These are phyloP conservation scores for Gisinianus flammeolus DNA, from an alignment of 2,888 invertebrate species.

Conservation along the genomic window DNA sequence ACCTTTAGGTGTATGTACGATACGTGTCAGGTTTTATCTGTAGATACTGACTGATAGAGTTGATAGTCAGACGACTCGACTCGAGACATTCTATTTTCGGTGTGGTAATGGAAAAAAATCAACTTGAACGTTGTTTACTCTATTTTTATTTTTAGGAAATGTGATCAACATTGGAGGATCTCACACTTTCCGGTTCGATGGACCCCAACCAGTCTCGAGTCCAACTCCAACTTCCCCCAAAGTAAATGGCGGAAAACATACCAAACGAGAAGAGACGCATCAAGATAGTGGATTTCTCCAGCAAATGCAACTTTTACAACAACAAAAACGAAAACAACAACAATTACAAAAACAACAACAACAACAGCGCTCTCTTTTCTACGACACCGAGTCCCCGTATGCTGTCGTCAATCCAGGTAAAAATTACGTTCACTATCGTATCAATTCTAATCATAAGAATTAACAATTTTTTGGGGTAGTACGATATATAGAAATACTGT, in stretches of 20 bases:
- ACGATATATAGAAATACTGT: too few relatives aligned
- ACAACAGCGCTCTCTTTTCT: conserved; percentile 24
- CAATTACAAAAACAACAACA: conserved; percentile 22
- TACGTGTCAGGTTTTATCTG: too few relatives aligned
- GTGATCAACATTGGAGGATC: conserved; percentile 90
- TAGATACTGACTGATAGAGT: too few relatives aligned
- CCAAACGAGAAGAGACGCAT: neutral
- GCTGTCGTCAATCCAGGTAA: conserved; percentile 52
- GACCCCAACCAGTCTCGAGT: conserved; percentile 73
- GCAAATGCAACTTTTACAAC: conserved; percentile 47
- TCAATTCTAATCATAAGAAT: too few relatives aligned
- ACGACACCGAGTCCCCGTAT: conserved; percentile 54
- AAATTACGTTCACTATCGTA: too few relatives aligned
- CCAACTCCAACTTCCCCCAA: neutral
- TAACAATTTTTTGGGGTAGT: too few relatives aligned
- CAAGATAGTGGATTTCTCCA: conserved; percentile 45
- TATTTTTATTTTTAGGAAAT: conserved; percentile 69
- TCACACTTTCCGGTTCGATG: conserved; percentile 90
- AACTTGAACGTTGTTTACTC: too few relatives aligned
- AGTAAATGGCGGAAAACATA: neutral
- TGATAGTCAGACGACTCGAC: too few relatives aligned
- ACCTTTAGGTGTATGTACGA: too few relatives aligned
- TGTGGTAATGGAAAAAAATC: too few relatives aligned
- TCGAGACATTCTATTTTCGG: too few relatives aligned
- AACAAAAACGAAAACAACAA: conserved; percentile 49